Evolutionary conservation across 1,140 invertebrate genomes (phyloP), one percentile per base, ranked within the genome.

Genomic region (Xylocopa sonorina): DNA sequence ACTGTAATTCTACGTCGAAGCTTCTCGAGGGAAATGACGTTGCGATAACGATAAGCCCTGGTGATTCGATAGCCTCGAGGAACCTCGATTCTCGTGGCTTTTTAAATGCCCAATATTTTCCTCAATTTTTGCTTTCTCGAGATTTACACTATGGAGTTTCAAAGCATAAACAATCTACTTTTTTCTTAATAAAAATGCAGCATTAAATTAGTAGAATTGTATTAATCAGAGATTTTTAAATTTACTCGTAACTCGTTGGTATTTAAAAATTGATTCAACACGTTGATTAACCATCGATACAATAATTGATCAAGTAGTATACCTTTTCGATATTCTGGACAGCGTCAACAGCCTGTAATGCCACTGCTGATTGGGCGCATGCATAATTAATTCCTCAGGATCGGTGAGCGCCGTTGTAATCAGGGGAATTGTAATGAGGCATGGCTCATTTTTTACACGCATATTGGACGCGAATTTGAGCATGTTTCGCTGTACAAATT

Each of bases 1-100:
- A 60, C 73, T 41, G 62, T 72, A 75, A 86, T 80, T 82, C 71
- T 50, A 29, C 53, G 41, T 62, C 46, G 66, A 82, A 71, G 34
- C 72, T 32, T 4, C 24, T 53, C 21, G 3, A 9, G 5, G 46
- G 2, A 18, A 63, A 46, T 24, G 32, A 29, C 14, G n/a, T 57
- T 16, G n/a, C 16, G 38, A 46, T 34, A 29, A 51, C 58, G 58
- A 51, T 34, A 63, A 27, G 3, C 10, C 16, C 14, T 7, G 18
- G 4, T 10, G 38, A n/a, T 34, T 27, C 0, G 3, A 38, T 29
- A 55, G 5, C 6, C 24, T 34, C 14, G 18, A 16, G 5, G 16
- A 10, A 16, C 53, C 1, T 51, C n/a, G 10, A n/a, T n/a, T n/a
- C n/a, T n/a, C n/a, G n/a, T n/a, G n/a, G n/a, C n/a, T n/a, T n/a